Percentiles rank a stretch among this genome's conserved stretches.
These are phyloP conservation scores for Amphilophus citrinellus DNA, from an alignment of 2,113 vertebrate species.

Conservation along the genomic window DNA sequence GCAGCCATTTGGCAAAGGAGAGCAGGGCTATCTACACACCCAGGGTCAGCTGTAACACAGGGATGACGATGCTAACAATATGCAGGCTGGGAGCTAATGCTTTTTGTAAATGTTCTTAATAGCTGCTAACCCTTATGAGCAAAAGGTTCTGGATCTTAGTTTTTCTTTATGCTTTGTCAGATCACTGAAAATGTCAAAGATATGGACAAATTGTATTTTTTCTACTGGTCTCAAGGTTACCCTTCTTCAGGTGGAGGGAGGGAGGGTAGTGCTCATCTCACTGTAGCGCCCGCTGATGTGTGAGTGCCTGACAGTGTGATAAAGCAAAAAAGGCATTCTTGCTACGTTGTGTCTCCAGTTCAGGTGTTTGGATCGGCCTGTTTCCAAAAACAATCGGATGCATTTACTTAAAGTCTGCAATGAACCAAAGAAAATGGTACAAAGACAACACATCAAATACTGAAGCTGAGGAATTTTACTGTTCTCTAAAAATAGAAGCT, in stretches of 20 bases:
- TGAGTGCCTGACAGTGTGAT: not conserved
- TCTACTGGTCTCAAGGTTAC: not conserved
- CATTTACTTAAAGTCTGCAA: no score
- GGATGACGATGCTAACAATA: slow-evolving; percentile 64
- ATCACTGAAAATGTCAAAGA: slow-evolving; percentile 48
- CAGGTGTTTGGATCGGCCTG: not conserved
- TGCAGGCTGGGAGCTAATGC: slow-evolving; percentile 74
- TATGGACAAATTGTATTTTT: slow-evolving; percentile 27
- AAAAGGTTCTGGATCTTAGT: slow-evolving; percentile 43
- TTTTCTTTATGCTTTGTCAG: slow-evolving; percentile 62
- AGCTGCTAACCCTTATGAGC: slow-evolving; percentile 57
- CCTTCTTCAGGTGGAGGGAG: not conserved
- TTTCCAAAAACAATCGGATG: not conserved
- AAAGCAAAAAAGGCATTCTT: not conserved
- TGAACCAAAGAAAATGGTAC: not conserved
- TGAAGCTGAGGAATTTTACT: not conserved
- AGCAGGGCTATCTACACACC: slow-evolving; percentile 61
- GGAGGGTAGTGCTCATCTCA: not conserved
- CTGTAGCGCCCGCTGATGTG: not conserved
- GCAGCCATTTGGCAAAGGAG: slow-evolving; percentile 78
- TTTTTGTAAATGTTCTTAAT: slow-evolving; percentile 78
- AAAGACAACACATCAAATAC: not conserved
- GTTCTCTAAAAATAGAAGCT: not conserved
- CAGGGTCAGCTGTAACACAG: slow-evolving; percentile 71
- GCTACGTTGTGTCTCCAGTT: slow-evolving; percentile 12